A percentile compares a stretch with the other conserved stretches of the same genome.
Conservation (phyloP, 2,797 vertebrate species). For the Etheostoma nigrum region DNA sequence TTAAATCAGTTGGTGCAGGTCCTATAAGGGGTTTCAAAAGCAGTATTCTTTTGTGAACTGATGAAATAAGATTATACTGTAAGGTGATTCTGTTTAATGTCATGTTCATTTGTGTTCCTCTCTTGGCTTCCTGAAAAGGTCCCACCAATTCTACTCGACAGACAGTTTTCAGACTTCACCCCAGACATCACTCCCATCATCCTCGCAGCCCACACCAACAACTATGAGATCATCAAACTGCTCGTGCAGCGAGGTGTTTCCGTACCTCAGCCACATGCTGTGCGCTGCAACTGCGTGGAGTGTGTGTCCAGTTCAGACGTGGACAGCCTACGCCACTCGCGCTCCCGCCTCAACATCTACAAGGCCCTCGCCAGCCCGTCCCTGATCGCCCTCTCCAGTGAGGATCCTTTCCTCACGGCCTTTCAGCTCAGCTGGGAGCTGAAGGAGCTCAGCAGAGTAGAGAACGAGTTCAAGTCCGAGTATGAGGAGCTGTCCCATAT, state of each 20-base stretch:
- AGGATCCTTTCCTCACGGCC: constrained; percentile 97
- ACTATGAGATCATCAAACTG: constrained; percentile 97
- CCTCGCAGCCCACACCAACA: constrained; percentile 97
- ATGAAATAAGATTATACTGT: neutral
- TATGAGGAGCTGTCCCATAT: constrained; percentile 93
- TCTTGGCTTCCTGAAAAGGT: constrained; percentile 82
- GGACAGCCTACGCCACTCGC: constrained; percentile 95
- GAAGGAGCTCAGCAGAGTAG: constrained; percentile 94
- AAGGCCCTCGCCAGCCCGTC: constrained; percentile 94
- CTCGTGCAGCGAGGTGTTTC: constrained; percentile 95
- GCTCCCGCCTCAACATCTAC: constrained; percentile 96
- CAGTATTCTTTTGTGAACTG: constrained; percentile 5
- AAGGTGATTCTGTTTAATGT: neutral
- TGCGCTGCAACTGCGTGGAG: constrained; percentile 95
- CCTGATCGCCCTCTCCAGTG: constrained; percentile 94
- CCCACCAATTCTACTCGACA: constrained; percentile 92
- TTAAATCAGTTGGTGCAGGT: constrained; percentile 21
- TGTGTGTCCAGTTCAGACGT: constrained; percentile 93
- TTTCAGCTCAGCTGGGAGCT: constrained; percentile 98
- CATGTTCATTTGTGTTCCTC: constrained; percentile 3
- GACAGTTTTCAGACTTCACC: constrained; percentile 97
- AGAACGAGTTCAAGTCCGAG: constrained; percentile 97
- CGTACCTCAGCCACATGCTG: constrained; percentile 93
- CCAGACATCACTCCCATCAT: constrained; percentile 98
- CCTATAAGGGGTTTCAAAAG: constrained; percentile 23